phyloP scores from a whole-genome alignment of 2,113 vertebrate genomes.

The Pygathrix nemaeus region DNA sequence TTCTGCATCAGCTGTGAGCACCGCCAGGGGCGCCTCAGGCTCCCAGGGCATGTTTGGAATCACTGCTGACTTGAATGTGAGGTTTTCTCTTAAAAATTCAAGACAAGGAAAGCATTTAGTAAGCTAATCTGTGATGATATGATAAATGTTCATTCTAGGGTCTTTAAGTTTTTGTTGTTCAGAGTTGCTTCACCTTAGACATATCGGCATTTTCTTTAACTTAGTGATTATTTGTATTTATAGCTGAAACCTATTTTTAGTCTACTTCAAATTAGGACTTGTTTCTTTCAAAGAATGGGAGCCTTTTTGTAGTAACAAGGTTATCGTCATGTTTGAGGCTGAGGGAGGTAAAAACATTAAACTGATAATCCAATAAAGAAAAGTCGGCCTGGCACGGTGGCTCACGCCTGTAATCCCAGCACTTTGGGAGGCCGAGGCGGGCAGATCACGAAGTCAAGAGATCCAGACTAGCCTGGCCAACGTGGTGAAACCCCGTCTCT shows the following conservation, averaged over 20 bases:
- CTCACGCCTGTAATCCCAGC: too few species aligned
- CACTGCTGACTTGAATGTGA: not conserved
- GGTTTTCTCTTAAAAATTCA: not conserved
- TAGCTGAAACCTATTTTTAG: not conserved
- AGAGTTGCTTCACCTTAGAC: not conserved
- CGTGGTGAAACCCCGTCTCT: too few species aligned
- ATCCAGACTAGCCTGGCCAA: too few species aligned
- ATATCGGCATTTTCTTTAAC: not conserved
- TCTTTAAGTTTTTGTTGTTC: not conserved
- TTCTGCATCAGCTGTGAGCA: not conserved
- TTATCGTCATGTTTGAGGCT: not conserved
- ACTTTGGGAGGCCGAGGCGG: too few species aligned
- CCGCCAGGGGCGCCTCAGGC: rapidly evolving
- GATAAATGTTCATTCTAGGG: not conserved
- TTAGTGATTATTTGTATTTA: not conserved
- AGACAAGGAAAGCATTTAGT: not conserved
- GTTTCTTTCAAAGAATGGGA: not conserved
- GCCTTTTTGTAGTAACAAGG: not conserved
- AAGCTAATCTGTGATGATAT: not conserved
- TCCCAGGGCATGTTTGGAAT: not conserved
- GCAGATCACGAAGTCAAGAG: too few species aligned
- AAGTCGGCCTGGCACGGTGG: not conserved
- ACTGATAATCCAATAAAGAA: not conserved
- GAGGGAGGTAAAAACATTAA: not conserved
- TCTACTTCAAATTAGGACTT: not conserved